A percentile compares a stretch with the other conserved stretches of the same genome.
Evolutionary conservation across 2,797 vertebrate genomes (phyloP).

Genomic region (Catostomus latipinnis): DNA sequence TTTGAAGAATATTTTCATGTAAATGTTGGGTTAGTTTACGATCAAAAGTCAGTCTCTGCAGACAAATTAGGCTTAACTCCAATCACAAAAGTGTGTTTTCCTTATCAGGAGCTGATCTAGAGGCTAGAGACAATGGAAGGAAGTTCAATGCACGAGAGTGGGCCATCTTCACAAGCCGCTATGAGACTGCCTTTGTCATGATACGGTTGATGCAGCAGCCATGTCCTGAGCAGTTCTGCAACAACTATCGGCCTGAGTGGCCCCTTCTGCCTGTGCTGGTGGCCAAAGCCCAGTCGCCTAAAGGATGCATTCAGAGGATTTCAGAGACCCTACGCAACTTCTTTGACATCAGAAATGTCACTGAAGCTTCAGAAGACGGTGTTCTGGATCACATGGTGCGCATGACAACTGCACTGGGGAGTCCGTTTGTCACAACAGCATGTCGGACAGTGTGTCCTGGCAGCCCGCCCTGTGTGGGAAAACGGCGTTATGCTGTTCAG

Average conservation of each 20-base stretch:
- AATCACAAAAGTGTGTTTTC: not conserved
- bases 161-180: conserved; percentile 90
- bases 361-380: conserved; percentile 84
- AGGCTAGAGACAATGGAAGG: conserved; percentile 84
- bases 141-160: conserved; percentile 88
- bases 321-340: conserved; percentile 78
- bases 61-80: not conserved
- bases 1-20: too few species aligned
- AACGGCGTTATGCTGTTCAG: conserved; percentile 84
- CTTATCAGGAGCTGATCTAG: conserved; percentile 85
- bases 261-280: conserved; percentile 80
- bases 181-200: conserved; percentile 86
- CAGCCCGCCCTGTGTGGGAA: conserved; percentile 87
- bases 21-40: too few species aligned
- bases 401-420: conserved; percentile 87
- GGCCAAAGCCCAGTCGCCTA: conserved; percentile 83
- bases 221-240: conserved; percentile 82
- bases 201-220: conserved; percentile 85
- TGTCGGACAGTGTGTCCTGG: conserved; percentile 90
- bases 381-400: conserved; percentile 93
- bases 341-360: conserved; percentile 79
- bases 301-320: conserved; percentile 85
- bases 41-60: not conserved
- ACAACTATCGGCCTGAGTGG: conserved; percentile 87
- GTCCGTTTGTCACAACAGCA: conserved; percentile 84